Percentiles rank a stretch among this genome's conserved stretches.
phyloP scores from a whole-genome alignment of 2,113 vertebrate species.

The Pagrus major region DNA sequence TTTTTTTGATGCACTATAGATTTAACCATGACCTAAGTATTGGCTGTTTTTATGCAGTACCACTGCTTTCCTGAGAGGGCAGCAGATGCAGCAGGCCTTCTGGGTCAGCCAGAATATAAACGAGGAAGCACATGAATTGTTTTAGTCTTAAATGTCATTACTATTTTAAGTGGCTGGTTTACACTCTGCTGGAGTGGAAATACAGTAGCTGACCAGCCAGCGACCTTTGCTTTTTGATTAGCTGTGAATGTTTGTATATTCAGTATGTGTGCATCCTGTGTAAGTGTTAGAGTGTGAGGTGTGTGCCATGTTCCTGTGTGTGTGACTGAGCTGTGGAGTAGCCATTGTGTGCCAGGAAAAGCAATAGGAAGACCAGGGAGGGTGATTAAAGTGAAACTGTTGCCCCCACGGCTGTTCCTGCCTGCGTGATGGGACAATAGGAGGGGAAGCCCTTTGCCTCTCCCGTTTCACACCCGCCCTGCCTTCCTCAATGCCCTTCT shows the following conservation, averaged over 20 bases:
- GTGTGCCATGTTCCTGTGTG: conserved; percentile 36
- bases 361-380: conserved; percentile 77
- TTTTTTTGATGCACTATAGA: not conserved
- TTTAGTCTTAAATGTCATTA: conserved; percentile 23
- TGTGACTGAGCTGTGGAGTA: conserved; percentile 6
- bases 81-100: not conserved
- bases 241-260: conserved; percentile 26
- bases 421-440: conserved; percentile 73
- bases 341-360: conserved; percentile 62
- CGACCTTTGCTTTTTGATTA: conserved; percentile 47
- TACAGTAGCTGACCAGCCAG: conserved; percentile 21
- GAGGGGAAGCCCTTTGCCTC: conserved; percentile 64
- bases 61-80: not conserved
- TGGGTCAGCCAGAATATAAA: not conserved
- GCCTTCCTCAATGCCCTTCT: conserved; percentile 25
- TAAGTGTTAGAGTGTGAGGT: not conserved
- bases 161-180: not conserved
- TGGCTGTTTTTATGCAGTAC: not conserved
- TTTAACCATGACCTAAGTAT: not conserved
- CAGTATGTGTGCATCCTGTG: conserved; percentile 35
- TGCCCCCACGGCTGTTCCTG: conserved; percentile 74
- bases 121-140: conserved; percentile 26
- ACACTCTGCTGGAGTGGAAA: conserved; percentile 22
- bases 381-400: conserved; percentile 79
- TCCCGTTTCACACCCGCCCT: conserved; percentile 72